These are phyloP conservation scores for Melopsittacus undulatus DNA, from an alignment of 2,797 vertebrate genomes.

Conservation along the genomic window DNA sequence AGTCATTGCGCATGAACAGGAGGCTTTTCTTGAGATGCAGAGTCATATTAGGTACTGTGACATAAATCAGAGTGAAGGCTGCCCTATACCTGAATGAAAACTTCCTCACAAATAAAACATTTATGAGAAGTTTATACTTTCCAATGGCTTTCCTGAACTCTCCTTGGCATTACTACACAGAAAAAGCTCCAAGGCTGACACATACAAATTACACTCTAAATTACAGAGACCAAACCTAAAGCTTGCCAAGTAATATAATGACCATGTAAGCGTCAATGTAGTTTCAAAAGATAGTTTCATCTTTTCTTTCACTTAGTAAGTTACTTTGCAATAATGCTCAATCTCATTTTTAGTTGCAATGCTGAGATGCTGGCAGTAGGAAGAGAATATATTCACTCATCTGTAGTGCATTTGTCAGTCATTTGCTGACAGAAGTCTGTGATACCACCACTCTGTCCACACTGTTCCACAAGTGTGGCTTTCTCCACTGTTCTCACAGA, in stretches of 20 bases:
- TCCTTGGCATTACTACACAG: neutral
- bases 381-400: constrained; percentile 61
- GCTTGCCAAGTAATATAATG: neutral
- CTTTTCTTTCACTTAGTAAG: neutral
- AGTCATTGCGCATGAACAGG: neutral
- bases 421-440: constrained; percentile 84
- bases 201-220: neutral
- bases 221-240: neutral
- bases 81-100: neutral
- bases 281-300: neutral
- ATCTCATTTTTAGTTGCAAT: neutral
- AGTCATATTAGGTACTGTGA: neutral
- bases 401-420: constrained; percentile 83
- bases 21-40: neutral
- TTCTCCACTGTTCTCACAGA: constrained; percentile 27
- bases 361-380: neutral
- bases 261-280: neutral
- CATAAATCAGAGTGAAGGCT: neutral
- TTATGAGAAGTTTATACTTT: neutral
- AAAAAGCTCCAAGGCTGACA: neutral
- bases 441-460: constrained; percentile 73
- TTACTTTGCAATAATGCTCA: neutral
- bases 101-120: neutral
- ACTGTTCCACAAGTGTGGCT: constrained; percentile 33
- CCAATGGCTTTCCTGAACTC: neutral